Conservation (phyloP, 2,113 vertebrate genomes). For the Corythaeola cristata region DNA sequence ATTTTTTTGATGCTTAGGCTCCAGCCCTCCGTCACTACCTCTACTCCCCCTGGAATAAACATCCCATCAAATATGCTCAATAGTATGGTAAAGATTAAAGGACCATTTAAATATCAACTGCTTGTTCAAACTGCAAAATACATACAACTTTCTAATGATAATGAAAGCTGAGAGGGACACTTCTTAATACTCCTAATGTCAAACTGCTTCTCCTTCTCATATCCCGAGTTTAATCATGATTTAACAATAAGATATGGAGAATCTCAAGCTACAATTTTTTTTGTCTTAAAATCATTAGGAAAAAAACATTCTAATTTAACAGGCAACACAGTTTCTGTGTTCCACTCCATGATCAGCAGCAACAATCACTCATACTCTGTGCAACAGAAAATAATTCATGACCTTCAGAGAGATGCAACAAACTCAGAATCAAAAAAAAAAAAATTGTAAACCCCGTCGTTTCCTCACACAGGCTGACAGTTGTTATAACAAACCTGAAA, state of each 20-base stretch:
- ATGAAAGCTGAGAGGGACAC: neutral
- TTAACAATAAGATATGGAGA: neutral
- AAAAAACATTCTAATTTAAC: neutral
- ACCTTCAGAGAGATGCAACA: neutral
- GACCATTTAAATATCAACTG: neutral
- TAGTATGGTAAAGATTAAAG: neutral
- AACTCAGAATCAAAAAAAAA: neutral
- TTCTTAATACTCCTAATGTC: neutral
- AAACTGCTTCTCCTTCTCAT: neutral
- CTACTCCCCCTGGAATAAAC: neutral
- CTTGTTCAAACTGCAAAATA: neutral
- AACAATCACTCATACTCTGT: neutral
- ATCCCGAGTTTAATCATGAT: neutral
- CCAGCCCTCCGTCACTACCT: neutral
- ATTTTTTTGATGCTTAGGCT: neutral
- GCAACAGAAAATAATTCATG: neutral
- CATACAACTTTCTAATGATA: neutral
- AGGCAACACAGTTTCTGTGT: neutral
- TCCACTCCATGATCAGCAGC: neutral
- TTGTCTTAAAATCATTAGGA: neutral
- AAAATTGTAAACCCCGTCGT: neutral
- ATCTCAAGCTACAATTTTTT: neutral
- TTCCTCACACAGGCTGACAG: neutral
- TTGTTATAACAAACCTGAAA: neutral
- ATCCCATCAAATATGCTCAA: neutral